phyloP scores from a whole-genome alignment of 2,888 invertebrate species.

The Polyommatus icarus region DNA sequence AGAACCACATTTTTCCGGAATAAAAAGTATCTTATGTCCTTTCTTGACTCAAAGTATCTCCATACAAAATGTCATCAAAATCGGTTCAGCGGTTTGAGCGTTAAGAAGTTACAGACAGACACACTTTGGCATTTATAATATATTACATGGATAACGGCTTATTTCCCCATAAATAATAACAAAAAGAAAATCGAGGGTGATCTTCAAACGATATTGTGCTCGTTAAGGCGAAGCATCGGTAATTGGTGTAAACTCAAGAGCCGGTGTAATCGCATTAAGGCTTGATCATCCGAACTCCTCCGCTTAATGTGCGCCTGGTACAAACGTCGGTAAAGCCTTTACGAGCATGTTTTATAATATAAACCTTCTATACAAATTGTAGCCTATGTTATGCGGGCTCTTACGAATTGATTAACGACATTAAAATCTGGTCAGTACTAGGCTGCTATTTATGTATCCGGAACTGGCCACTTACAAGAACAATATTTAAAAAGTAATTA shows the following conservation, averaged over 20 bases:
- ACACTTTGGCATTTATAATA: not conserved
- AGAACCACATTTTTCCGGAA: too few relatives aligned
- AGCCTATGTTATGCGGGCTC: too few relatives aligned
- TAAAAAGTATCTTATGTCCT: too few relatives aligned
- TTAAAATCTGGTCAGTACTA: too few relatives aligned
- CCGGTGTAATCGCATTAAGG: conserved; percentile 47
- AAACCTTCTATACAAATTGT: not conserved
- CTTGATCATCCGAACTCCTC: conserved; percentile 45
- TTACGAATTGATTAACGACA: too few relatives aligned
- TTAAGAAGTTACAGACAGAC: too few relatives aligned
- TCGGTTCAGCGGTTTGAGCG: too few relatives aligned
- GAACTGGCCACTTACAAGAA: too few relatives aligned
- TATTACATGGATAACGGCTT: not conserved
- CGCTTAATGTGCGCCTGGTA: conserved; percentile 37
- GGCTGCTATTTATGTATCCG: too few relatives aligned
- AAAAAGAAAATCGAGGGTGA: conserved; percentile 13
- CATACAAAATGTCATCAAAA: too few relatives aligned
- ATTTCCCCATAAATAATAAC: not conserved
- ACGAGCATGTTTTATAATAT: not conserved
- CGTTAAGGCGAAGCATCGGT: conserved; percentile 44
- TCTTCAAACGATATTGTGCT: conserved; percentile 40
- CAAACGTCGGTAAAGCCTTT: not conserved
- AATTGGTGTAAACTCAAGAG: conserved; percentile 46
- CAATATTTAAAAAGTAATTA: too few relatives aligned
- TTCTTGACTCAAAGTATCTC: too few relatives aligned